Percentiles rank a stretch among this genome's conserved stretches.
Conservation (phyloP, 2,113 vertebrate genomes). For the Galemys pyrenaicus region DNA sequence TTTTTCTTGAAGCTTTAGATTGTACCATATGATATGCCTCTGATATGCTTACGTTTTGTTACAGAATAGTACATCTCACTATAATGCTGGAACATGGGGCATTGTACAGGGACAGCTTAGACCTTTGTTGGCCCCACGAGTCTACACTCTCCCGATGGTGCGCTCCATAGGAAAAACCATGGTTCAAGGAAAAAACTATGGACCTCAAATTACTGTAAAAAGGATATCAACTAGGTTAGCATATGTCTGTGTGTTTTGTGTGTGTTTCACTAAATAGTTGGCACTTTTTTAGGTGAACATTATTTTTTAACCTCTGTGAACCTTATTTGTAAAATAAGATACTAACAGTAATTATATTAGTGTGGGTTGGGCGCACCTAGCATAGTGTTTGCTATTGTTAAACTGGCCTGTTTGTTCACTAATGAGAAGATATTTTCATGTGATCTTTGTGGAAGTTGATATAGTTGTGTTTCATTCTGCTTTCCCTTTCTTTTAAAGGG, state of each 20-base stretch:
- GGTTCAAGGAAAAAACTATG: slow-evolving; percentile 93
- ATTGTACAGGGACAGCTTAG: slow-evolving; percentile 91
- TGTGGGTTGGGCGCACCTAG: background rate
- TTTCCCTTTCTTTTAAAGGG: slow-evolving; percentile 76
- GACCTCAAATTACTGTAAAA: slow-evolving; percentile 92
- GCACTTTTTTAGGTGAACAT: background rate
- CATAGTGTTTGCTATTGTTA: background rate
- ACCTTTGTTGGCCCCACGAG: slow-evolving; percentile 88
- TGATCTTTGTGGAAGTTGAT: slow-evolving; percentile 5
- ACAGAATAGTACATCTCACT: slow-evolving; percentile 90
- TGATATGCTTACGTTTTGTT: slow-evolving; percentile 62
- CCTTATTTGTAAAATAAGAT: background rate
- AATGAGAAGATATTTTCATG: background rate
- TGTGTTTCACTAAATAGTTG: background rate
- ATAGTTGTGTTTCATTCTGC: slow-evolving; percentile 28
- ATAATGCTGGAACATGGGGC: slow-evolving; percentile 91
- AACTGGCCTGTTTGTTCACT: background rate
- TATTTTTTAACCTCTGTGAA: background rate
- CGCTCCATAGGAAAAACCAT: slow-evolving; percentile 93
- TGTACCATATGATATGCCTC: background rate
- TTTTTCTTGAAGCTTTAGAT: background rate
- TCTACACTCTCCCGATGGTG: slow-evolving; percentile 92
- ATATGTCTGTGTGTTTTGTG: slow-evolving; percentile 1
- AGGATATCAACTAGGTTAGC: slow-evolving; percentile 91
- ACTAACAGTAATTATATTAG: background rate